These are phyloP conservation scores for Sebastes cheni DNA, from an alignment of 2,797 vertebrate genomes.

Conservation along the genomic window DNA sequence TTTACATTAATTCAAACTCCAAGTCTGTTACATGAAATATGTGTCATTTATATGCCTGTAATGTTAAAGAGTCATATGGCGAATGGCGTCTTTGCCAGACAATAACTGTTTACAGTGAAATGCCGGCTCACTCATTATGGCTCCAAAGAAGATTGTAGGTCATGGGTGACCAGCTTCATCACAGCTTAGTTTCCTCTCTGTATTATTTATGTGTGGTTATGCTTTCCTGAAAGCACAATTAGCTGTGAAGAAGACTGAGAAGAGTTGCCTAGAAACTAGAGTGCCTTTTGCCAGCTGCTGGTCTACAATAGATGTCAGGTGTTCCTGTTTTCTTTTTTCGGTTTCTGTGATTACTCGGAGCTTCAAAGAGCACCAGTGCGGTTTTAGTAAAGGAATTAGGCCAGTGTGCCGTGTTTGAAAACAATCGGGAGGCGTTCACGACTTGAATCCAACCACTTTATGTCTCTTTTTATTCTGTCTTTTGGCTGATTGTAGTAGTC, in stretches of 20 bases:
- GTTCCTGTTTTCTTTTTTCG: conserved; percentile 44
- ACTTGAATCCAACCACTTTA: conserved; percentile 36
- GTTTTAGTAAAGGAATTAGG: conserved; percentile 49
- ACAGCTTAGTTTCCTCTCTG: conserved; percentile 64
- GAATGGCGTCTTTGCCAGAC: conserved; percentile 31
- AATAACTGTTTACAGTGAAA: conserved; percentile 32
- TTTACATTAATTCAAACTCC: neutral
- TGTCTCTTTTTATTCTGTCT: neutral
- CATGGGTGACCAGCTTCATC: conserved; percentile 60
- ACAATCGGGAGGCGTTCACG: conserved; percentile 14
- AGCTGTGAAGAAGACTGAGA: conserved; percentile 64
- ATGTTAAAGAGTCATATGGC: conserved; percentile 21
- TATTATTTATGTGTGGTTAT: conserved; percentile 66
- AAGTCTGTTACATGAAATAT: neutral
- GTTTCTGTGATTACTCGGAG: conserved; percentile 55
- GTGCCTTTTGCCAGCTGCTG: conserved; percentile 60
- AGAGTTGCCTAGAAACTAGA: conserved; percentile 72
- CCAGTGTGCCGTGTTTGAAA: conserved; percentile 38
- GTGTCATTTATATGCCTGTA: neutral
- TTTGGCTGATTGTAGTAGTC: conserved; percentile 20
- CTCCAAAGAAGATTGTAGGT: conserved; percentile 55
- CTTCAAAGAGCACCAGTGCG: conserved; percentile 51
- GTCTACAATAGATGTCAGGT: conserved; percentile 61
- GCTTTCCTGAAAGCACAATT: conserved; percentile 70
- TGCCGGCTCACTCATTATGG: conserved; percentile 31